These are phyloP conservation scores for Doryteuthis pealeii DNA, from an alignment of 1,140 invertebrate genomes.

Conservation along the genomic window DNA sequence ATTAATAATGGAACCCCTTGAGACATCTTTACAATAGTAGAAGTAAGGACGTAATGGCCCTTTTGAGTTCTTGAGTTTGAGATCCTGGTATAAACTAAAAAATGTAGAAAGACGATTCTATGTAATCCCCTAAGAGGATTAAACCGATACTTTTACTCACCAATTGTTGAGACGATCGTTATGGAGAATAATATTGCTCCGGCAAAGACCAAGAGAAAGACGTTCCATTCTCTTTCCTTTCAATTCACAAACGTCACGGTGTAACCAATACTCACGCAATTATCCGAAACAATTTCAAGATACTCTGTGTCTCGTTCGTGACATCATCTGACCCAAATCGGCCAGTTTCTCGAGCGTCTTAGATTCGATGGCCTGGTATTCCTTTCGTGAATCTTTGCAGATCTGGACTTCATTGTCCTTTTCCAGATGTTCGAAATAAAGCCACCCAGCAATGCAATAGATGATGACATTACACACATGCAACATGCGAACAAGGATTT, in stretches of 20 bases:
- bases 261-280: constrained; percentile 50
- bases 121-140: no score
- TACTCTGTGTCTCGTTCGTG: constrained; percentile 32
- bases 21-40: no score
- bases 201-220: constrained; percentile 50
- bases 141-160: no score
- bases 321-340: constrained; percentile 35
- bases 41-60: no score
- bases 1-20: no score
- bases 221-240: constrained; percentile 43
- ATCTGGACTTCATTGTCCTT: constrained; percentile 66
- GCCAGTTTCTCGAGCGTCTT: constrained; percentile 43
- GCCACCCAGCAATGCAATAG: constrained; percentile 89
- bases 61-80: no score
- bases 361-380: constrained; percentile 45
- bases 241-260: constrained; percentile 39
- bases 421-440: constrained; percentile 88
- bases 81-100: no score
- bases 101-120: no score
- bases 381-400: constrained; percentile 42
- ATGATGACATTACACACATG: constrained; percentile 88
- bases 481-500: constrained; percentile 94
- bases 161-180: constrained; percentile 95
- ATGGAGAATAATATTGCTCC: constrained; percentile 77
- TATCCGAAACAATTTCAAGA: constrained; percentile 51